Evolutionary conservation across 2,797 vertebrate species (phyloP), one percentile per base, ranked within the genome.

Genomic region (Ambastaia sidthimunki): DNA sequence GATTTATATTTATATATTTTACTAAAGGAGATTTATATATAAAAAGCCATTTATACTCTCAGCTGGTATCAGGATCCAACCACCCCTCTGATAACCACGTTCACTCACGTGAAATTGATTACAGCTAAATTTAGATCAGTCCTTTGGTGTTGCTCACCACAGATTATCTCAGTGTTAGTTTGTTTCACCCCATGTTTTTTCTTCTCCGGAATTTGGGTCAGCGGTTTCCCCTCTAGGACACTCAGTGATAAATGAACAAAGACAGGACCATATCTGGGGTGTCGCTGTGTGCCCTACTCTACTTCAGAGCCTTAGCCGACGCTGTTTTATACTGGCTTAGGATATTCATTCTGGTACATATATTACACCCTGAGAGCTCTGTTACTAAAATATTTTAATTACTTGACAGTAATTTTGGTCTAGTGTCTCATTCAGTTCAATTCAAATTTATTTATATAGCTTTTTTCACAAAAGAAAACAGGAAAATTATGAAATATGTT

Each of bases 191-290:
- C 50, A 34, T 9, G 25, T 60, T 74, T 60, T 67, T 65, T 65
- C n/a, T 25, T 54, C 44, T 54, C 23, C 63, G 23, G 52, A 48
- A 74, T 84, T 60, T 84, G 66, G 78, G 78, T 83, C 63, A 23
- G 65, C 0, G 23, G 69, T 47, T 74, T 59, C 15, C 78, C 76
- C 62, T 83, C 60, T 59, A 68, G 52, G 44, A 76, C 48, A 6
- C 54, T 57, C 11, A 0, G 47, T 68, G 72, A 76, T 83, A 68
- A 71, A 77, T 74, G 66, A 34, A 60, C 47, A 62, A 57, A 48
- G 70, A 75, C 66, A 34, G 59, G 65, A 75, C 21, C 11, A 16
- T 59, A 75, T 68, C 71, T 77, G 70, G 80, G 62, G 71, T 82
- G 69, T 41, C 19, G 44, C 16, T 69, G 7, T 11, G 48, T 78